Evolutionary conservation across 1,140 invertebrate genomes (phyloP), one percentile per base, ranked within the genome.

Genomic region (Drosophila equinoxialis): DNA sequence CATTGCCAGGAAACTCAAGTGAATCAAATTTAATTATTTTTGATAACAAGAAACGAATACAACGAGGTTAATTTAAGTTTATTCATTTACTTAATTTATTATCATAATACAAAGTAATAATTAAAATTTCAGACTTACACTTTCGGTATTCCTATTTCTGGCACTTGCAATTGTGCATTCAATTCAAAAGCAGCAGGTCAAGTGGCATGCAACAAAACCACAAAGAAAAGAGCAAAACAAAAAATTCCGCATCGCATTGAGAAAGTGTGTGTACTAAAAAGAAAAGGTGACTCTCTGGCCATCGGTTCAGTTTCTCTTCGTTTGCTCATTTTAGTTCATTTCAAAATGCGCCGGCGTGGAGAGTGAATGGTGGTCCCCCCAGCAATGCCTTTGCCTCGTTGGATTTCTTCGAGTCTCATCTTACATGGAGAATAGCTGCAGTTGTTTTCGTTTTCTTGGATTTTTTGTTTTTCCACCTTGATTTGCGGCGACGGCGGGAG

Each of bases 161-260:
- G 67, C 70, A 23, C 30, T 11, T 11, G 58, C 65, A 57, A 41
- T 70, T 68, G 68, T 85, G 75, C 83, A 86, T 70, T 84, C 71
- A 75, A 72, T 61, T 79, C 63, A 65, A 67, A 75, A 71, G 45
- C 79, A 77, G 70, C 77, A 68, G 83, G 83, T 86, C 83, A 86
- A 86, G 83, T 79, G 83, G 63, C 76, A 65, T 51, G 62, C 69
- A 77, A 77, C 35, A 68, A 60, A 75, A 64, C 13, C 26, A 35
- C 30, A 39, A 37, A 30, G 13, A 65, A 65, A 65, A 11, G 66
- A 68, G 62, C 69, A 77, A 77, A 74, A 76, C 63, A 30, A 68
- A 60, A 75, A 69, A 78, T 64, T 54, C 59, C 72, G 67, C 72
- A 74, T 74, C 62, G 20, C 30, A 30, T 62, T 14, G 65, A 71